Base-by-base conservation (phyloP, 2,888 invertebrate species). In the Leptinotarsa peninsularis region DNA sequence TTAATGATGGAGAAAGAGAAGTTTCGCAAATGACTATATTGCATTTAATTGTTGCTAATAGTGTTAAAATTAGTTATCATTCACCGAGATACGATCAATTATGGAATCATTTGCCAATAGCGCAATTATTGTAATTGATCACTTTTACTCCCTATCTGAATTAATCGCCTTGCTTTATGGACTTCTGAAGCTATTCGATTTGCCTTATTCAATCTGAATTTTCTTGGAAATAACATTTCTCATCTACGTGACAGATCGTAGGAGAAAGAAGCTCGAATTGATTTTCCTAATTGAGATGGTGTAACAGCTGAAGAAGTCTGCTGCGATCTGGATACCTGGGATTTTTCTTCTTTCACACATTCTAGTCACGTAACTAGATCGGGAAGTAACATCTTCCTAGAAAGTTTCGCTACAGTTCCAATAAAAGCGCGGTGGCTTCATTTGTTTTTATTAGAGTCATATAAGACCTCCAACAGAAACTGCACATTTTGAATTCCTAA, bases 101-200 rank as follows among this genome's bases (percentile, higher is more conserved):
- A 76, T 74, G 71, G 79, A 79, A 76, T 75, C 76, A 78, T 80
- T 80, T 71, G 74, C 78, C 70, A 78, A 80, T 75, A 74, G 78
- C 60, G 76, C 72, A 76, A 81, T 82, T 81, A 79, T 70, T 73
- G 78, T 80, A 82, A 81, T 81, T 80, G 81, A 80, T 78, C 73
- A 79, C 80, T 80, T 80, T 81, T 81, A 81, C 79, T 81, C 80
- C 79, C 72, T 78, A 80, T 76, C 68, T 63, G 79, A 74, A 76
- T 79, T 74, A 80, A 79, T 78, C 75, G 75, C 78, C 33, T 52
- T 71, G 72, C 71, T 74, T 72, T 75, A 78, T 72, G 75, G 75
- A 70, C 71, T 71, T 76, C 77, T 72, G 70, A 69, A 49, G 69
- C 72, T 52, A 72, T 71, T 70, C 49, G 60, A 69, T 66, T 78